A percentile compares a stretch with the other conserved stretches of the same genome.
Conservation (phyloP, 2,888 invertebrate genomes). For the Drosophila differens region DNA sequence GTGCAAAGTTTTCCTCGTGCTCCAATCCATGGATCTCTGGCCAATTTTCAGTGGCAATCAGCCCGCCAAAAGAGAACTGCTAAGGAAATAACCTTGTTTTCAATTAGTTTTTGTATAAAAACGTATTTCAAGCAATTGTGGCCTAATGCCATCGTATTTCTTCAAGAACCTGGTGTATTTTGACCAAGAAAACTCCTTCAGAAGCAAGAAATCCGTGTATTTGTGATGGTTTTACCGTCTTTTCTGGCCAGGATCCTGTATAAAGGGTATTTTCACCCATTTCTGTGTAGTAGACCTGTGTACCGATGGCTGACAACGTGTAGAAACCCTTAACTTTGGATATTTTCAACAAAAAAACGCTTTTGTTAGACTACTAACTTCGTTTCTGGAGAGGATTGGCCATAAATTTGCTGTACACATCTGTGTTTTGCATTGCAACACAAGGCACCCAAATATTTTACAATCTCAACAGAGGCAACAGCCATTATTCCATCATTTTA, state of each 20-base stretch:
- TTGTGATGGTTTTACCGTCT: constrained; percentile 26
- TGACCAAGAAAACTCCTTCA: constrained; percentile 17
- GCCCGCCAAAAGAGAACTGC: constrained; percentile 52
- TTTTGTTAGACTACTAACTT: not conserved
- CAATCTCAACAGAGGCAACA: no score
- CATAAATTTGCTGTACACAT: not conserved
- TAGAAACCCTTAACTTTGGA: not conserved
- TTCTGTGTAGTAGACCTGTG: constrained; percentile 2
- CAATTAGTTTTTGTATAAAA: constrained; percentile 14
- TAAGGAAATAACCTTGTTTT: constrained; percentile 8
- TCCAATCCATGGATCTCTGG: constrained; percentile 50
- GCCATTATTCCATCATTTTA: not conserved
- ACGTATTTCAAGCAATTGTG: constrained; percentile 12
- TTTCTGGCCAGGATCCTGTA: constrained; percentile 45
- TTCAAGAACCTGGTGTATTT: constrained; percentile 8
- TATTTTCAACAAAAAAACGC: not conserved
- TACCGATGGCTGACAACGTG: constrained; percentile 1
- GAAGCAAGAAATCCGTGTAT: constrained; percentile 14
- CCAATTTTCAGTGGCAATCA: constrained; percentile 50
- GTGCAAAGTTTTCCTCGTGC: constrained; percentile 64
- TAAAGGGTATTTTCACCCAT: not conserved
- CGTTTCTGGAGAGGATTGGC: constrained; percentile 70
- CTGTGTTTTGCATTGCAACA: not conserved
- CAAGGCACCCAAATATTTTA: not conserved
- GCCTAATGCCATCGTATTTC: not conserved